Evolutionary conservation across 2,888 invertebrate species (phyloP).

Genomic region (Hetaerina titia): DNA sequence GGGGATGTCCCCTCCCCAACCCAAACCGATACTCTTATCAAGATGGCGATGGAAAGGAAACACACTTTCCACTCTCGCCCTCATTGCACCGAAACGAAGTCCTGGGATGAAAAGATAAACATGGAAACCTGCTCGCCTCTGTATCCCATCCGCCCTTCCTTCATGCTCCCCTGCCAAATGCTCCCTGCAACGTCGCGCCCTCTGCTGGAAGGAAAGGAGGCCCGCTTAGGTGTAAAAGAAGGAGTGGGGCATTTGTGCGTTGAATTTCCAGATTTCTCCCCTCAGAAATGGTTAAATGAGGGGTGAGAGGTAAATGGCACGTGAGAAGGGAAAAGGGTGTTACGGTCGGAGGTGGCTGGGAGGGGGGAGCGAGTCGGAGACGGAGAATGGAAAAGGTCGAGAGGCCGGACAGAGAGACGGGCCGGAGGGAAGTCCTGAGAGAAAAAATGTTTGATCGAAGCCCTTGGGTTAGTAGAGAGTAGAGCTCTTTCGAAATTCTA

Average conservation of each 20-base stretch:
- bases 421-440: not conserved
- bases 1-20: not conserved
- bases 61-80: too few relatives aligned
- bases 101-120: not conserved
- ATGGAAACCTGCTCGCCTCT: not conserved
- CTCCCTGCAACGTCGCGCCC: not conserved
- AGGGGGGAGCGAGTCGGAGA: not conserved
- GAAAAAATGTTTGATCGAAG: not conserved
- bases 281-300: constrained; percentile 19
- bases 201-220: not conserved
- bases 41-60: too few relatives aligned
- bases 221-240: not conserved
- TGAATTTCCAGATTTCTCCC: not conserved
- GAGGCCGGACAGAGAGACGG: not conserved
- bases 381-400: not conserved
- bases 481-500: too few relatives aligned
- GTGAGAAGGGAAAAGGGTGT: not conserved
- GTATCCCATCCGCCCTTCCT: not conserved
- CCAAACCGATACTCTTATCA: not conserved
- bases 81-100: too few relatives aligned
- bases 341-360: not conserved
- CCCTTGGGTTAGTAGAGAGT: too few relatives aligned
- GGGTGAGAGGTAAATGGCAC: constrained; percentile 21
- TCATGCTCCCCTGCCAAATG: not conserved
- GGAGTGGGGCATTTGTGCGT: not conserved